Conservation (phyloP, 2,797 vertebrate genomes). For the Catharus ustulatus region DNA sequence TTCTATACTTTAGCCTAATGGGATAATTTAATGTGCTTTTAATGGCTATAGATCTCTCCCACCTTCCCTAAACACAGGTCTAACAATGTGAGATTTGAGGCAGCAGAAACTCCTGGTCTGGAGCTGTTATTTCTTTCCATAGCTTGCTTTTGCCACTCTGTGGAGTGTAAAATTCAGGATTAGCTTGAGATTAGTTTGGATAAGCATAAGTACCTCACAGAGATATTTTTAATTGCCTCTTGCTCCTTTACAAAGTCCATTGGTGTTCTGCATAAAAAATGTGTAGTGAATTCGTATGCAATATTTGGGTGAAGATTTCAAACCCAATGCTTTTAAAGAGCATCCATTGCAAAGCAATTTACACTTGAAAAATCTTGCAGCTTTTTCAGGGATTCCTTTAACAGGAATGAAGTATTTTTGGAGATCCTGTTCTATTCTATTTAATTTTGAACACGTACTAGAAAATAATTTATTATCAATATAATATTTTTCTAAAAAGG, state of each 20-base stretch:
- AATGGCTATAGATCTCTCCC: background rate
- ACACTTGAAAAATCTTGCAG: background rate
- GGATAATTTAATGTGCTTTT: slow-evolving; percentile 39
- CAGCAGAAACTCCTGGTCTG: background rate
- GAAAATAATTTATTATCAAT: background rate
- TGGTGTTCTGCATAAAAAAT: background rate
- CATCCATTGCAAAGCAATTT: background rate
- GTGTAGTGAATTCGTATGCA: background rate
- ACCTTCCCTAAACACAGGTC: background rate
- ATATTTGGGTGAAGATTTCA: background rate
- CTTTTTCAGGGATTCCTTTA: background rate
- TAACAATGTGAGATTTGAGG: background rate
- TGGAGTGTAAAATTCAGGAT: background rate
- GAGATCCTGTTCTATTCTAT: background rate
- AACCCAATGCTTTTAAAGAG: background rate
- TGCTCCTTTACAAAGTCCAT: background rate
- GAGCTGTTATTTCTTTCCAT: background rate
- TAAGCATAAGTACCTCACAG: background rate
- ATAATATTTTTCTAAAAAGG: background rate
- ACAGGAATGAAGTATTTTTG: background rate
- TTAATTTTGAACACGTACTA: background rate
- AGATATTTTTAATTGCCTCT: background rate
- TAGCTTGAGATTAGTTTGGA: background rate
- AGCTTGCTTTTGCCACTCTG: background rate
- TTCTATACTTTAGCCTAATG: slow-evolving; percentile 31